Evolutionary conservation across 2,113 vertebrate genomes (phyloP), one percentile per base, ranked within the genome.

Genomic region (Chaetura pelagica): DNA sequence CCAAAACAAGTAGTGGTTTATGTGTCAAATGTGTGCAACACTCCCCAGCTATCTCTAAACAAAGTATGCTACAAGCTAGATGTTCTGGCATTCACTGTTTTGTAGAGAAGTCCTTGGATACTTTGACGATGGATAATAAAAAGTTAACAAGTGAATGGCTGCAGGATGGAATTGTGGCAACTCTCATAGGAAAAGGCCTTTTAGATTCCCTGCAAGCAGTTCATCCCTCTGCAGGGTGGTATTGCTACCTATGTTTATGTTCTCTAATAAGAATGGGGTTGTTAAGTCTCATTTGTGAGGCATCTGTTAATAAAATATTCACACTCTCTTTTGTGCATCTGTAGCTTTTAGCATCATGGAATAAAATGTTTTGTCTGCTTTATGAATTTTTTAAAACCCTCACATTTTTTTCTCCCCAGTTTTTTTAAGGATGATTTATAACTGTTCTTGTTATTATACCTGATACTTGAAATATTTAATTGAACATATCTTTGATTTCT

Each of bases 321-420:
- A 16, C 17, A 24, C 32, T 38, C 8, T 77, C 35, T 74, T 40
- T 42, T 73, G 54, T 72, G 35, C 42, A 30, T 29, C n/a, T 20
- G 44, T 29, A 63, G 20, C 7, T 78, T 86, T 74, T 69, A 84
- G 14, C 18, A 42, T 57, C 2, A 26, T 9, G 14, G 61, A 72
- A 89, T 79, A 84, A 67, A 71, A 67, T 15, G 2, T 38, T 74
- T 66, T 57, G 18, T 78, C n/a, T 57, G 7, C 44, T 75, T 75
- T 63, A 40, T 72, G 21, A 38, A 46, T 20, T 22, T 42, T 13
- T 13, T 10, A 64, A 38, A 35, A 44, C 8, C 3, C 2, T 23
- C 6, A 29, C 40, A 44, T 24, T 74, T 81, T 71, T 38, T 21
- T 2, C 21, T 20, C 2, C 0, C 0, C 16, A 21, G 40, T 9